Evolutionary conservation across 2,888 invertebrate species (phyloP).

Genomic region (Amphipyra berbera): DNA sequence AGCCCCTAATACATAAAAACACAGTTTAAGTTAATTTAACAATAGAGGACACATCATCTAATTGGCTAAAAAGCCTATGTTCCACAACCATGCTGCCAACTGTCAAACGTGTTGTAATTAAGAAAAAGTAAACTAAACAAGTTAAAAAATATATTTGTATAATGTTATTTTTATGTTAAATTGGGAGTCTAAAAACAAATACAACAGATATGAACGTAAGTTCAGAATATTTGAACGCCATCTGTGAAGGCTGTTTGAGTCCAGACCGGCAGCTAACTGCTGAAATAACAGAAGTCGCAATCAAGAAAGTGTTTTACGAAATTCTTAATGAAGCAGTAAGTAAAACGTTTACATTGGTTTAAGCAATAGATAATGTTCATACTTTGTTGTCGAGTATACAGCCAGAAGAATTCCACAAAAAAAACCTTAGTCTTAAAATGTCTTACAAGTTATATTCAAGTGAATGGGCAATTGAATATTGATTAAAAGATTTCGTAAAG

Average conservation of each 20-base stretch:
- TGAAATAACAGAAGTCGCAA: slow-evolving; percentile 56
- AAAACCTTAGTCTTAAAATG: background rate
- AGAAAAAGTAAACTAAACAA: slow-evolving; percentile 10
- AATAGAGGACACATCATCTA: no score
- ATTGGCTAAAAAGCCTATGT: slow-evolving; percentile 10
- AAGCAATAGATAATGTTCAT: background rate
- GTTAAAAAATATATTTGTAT: background rate
- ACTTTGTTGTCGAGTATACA: background rate
- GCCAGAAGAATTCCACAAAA: background rate
- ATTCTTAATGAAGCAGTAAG: slow-evolving; percentile 64
- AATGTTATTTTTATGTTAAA: slow-evolving; percentile 25
- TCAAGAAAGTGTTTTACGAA: slow-evolving; percentile 58
- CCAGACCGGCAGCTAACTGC: slow-evolving; percentile 60
- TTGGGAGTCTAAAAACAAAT: background rate
- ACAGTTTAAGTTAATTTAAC: no score
- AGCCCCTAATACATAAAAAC: no score
- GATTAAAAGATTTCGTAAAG: no score
- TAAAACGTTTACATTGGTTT: slow-evolving; percentile 4
- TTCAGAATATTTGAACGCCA: slow-evolving; percentile 32
- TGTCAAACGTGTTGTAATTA: slow-evolving; percentile 20
- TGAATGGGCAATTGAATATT: no score
- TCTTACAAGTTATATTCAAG: no score
- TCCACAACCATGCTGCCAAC: background rate
- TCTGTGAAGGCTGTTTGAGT: slow-evolving; percentile 72
- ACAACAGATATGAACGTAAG: slow-evolving; percentile 40